Evolutionary conservation across 2,113 vertebrate genomes (phyloP).

Genomic region (Hypocryptadius cinnamomeus): DNA sequence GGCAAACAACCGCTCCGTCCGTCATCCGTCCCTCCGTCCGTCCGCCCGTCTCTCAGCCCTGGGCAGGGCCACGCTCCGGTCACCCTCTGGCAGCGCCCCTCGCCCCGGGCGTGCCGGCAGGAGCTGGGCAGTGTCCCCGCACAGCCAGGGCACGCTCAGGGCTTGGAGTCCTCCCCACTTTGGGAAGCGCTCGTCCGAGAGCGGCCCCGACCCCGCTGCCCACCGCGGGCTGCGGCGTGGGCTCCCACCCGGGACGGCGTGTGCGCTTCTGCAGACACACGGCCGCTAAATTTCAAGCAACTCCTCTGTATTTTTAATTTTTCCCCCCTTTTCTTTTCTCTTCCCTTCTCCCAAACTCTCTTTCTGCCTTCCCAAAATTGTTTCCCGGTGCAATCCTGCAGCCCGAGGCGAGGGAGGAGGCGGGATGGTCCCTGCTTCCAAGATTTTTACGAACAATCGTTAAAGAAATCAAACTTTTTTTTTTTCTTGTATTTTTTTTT

Average conservation of each 20-base stretch:
- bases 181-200: neutral
- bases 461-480: neutral
- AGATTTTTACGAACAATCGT: constrained; percentile 23
- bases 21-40: neutral
- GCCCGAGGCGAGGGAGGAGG: neutral
- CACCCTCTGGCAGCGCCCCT: neutral
- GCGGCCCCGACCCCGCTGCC: neutral
- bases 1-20: neutral
- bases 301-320: neutral
- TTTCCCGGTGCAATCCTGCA: neutral
- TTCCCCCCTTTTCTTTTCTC: rapidly evolving
- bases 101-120: neutral
- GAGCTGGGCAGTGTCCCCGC: rapidly evolving
- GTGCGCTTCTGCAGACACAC: neutral
- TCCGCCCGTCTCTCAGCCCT: neutral
- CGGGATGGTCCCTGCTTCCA: neutral
- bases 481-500: neutral
- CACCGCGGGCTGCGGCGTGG: neutral
- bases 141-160: neutral
- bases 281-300: neutral
- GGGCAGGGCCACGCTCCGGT: neutral
- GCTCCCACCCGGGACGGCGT: neutral
- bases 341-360: neutral
- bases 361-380: neutral
- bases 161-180: rapidly evolving